Evolutionary conservation across 1,140 invertebrate species (phyloP), one percentile per base, ranked within the genome.

Genomic region (Hyposmocoma kahamanoa): DNA sequence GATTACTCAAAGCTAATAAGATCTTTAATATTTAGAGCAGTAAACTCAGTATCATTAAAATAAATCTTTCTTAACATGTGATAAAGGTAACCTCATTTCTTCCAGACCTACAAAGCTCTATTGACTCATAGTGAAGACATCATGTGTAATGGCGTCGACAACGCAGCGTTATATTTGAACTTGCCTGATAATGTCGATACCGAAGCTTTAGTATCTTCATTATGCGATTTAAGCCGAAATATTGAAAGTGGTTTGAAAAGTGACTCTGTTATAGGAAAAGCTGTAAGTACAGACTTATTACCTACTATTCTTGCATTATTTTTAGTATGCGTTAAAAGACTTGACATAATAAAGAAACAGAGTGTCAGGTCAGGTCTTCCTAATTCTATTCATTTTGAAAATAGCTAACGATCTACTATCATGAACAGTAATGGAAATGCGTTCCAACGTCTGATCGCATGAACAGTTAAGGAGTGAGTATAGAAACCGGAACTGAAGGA

Each of bases 81-180:
- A n/a, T n/a, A n/a, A n/a, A n/a, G n/a, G n/a, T n/a, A n/a, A n/a
- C n/a, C n/a, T n/a, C n/a, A n/a, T n/a, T n/a, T n/a, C 18, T 76
- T 74, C 20, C 57, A 87, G 84, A 81, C 68, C 0, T 72, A 83
- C 41, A 82, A 58, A 51, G 50, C 69, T 0, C 44, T 87, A 22
- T 74, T 75, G 11, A 77, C 69, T 2, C 38, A 71, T 18, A 68
- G 62, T 21, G 41, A 65, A 52, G 72, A 72, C 15, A 69, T 86
- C 8, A 57, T 85, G 28, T 87, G 84, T 47, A 53, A 60, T 2
- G 72, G 69, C 3, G 30, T 55, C 0, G 60, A 62, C 8, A 61
- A 44, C 19, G 67, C 80, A 9, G 44, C 47, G 9, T 19, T 22
- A 2, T 75, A 72, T 38, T 45, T 78, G n/a, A 51, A 65, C 20